Evolutionary conservation across 2,797 vertebrate genomes (phyloP), one percentile per base, ranked within the genome.

Genomic region (Helostoma temminkii): DNA sequence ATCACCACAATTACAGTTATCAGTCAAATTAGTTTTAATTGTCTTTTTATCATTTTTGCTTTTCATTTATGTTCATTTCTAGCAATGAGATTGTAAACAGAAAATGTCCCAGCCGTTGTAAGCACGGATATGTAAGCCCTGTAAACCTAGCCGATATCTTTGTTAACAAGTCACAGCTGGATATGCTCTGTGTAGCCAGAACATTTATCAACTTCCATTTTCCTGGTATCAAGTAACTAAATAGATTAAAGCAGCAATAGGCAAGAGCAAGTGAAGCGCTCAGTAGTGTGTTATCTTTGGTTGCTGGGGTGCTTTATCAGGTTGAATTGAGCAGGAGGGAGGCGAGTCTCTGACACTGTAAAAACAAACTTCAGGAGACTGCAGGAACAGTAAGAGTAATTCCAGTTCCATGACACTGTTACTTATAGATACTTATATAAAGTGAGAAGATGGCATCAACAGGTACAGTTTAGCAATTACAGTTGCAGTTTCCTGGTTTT

Each of bases 131-230:
- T 43, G 42, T 46, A 28, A 63, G 48, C 46, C 21, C 4, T 60
- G 32, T 11, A 34, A 66, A 57, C 14, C 37, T 19, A 46, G 24
- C 54, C 26, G 25, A 30, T 34, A 6, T 19, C 21, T 78, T 49
- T 41, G 56, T 57, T 82, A 80, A 66, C 47, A 66, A 52, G 46
- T 41, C 74, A 55, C 62, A 68, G 76, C 74, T 86, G 72, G 63
- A 82, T 73, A 21, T 72, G 36, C 52, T 73, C 67, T 21, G 18
- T 14, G 57, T 41, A 78, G 46, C 57, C 28, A 39, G 66, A 64
- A 54, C 80, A 83, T 78, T 81, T 76, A 84, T 91, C 82, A 87
- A 69, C 78, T 71, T 85, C 67, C 58, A 73, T 84, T 89, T 88
- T 72, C 56, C 71, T 64, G 71, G 85, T 42, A 83, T 88, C 77